Evolutionary conservation across 2,113 vertebrate species (phyloP).

Genomic region (Pseudopodoces humilis): DNA sequence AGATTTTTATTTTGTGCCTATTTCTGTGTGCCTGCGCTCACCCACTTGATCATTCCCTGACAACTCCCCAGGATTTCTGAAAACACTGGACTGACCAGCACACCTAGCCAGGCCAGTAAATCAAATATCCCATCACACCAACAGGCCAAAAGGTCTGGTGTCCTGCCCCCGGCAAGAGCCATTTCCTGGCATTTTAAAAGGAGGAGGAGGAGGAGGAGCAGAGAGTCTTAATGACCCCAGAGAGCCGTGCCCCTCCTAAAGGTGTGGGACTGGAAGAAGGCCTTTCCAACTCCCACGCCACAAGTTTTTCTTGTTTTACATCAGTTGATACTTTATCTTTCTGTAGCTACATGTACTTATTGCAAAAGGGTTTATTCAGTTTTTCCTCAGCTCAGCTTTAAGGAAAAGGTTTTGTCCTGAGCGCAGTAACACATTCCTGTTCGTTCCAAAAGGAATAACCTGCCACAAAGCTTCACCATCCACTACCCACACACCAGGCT

Average conservation of each 20-base stretch:
- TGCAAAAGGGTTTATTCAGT: background rate
- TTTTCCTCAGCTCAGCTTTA: background rate
- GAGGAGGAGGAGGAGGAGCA: background rate
- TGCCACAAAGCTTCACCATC: background rate
- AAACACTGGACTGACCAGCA: background rate
- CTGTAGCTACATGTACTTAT: background rate
- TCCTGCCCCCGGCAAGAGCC: background rate
- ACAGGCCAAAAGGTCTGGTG: background rate
- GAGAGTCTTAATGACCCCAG: background rate
- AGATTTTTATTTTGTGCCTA: background rate
- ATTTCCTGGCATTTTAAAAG: conserved; percentile 15
- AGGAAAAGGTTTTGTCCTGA: background rate
- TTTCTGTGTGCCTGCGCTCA: background rate
- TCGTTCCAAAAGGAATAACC: background rate
- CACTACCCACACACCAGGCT: background rate
- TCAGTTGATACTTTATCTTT: background rate
- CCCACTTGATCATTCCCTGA: background rate
- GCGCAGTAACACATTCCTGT: accelerated
- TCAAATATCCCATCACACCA: background rate
- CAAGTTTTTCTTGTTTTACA: background rate
- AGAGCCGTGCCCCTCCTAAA: background rate
- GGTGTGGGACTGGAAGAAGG: background rate
- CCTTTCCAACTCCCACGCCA: background rate
- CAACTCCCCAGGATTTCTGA: background rate
- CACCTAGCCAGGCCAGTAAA: background rate